Percentiles rank a stretch among this genome's conserved stretches.
Conservation (phyloP, 2,888 invertebrate genomes). For the Ypsolopha sequella region DNA sequence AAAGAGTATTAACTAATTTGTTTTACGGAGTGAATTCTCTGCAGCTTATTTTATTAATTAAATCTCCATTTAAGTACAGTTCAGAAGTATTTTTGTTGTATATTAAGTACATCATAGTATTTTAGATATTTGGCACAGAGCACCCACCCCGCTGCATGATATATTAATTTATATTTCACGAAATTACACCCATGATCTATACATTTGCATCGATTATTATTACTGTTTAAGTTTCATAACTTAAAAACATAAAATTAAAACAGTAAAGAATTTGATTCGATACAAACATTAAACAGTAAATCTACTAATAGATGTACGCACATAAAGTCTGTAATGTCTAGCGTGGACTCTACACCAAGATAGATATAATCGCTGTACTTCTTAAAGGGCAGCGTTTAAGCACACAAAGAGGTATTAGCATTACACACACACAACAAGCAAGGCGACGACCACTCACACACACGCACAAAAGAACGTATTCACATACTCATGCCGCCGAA, state of each 20-base stretch:
- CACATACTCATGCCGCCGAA: background rate
- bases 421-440: conserved; percentile 10
- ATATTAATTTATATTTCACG: conserved; percentile 14
- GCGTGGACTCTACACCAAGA: background rate
- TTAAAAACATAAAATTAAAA: background rate
- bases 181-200: conserved; percentile 6
- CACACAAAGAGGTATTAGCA: background rate
- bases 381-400: background rate
- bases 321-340: background rate
- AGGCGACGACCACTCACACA: conserved; percentile 14
- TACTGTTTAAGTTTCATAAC: background rate
- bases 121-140: conserved; percentile 4
- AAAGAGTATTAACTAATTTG: conserved; percentile 5
- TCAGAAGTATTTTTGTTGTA: background rate
- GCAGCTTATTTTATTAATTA: background rate
- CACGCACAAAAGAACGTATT: conserved; percentile 7
- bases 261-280: background rate
- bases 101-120: background rate
- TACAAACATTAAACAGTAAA: too few relatives aligned
- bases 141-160: conserved; percentile 19
- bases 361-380: background rate
- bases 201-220: background rate
- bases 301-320: too few relatives aligned
- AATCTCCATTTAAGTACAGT: background rate
- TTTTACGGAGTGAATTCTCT: background rate